phyloP scores from a whole-genome alignment of 2,888 invertebrate genomes.

The Drosophila emarginata region DNA sequence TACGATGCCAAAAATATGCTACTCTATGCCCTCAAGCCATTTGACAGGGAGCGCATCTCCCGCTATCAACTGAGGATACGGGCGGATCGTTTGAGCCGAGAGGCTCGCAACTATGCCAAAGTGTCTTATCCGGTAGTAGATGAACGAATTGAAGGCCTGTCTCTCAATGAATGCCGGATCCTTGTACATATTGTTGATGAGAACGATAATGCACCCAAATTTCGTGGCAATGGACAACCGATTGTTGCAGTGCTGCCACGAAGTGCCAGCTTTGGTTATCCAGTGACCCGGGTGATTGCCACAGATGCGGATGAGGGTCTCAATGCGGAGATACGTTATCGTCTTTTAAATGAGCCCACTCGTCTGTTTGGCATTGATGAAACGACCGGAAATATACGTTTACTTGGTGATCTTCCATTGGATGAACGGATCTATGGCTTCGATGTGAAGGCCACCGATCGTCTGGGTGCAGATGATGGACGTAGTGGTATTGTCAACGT shows the following conservation, averaged over 20 bases:
- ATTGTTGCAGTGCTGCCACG: slow-evolving; percentile 92
- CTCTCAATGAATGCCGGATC: slow-evolving; percentile 90
- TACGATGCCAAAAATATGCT: slow-evolving; percentile 91
- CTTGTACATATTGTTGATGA: slow-evolving; percentile 90
- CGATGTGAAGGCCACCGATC: slow-evolving; percentile 93
- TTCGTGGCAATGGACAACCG: slow-evolving; percentile 89
- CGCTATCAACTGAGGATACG: slow-evolving; percentile 84
- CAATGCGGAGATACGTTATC: slow-evolving; percentile 91
- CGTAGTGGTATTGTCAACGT: slow-evolving; percentile 92
- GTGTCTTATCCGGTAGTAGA: slow-evolving; percentile 90
- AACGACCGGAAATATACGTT: slow-evolving; percentile 88
- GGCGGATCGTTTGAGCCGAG: slow-evolving; percentile 83
- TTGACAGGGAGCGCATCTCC: slow-evolving; percentile 89
- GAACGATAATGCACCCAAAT: slow-evolving; percentile 92
- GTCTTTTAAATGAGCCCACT: slow-evolving; percentile 90
- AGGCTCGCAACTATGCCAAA: slow-evolving; percentile 87
- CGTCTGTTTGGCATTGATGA: slow-evolving; percentile 91
- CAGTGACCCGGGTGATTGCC: slow-evolving; percentile 90
- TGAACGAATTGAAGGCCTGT: slow-evolving; percentile 88
- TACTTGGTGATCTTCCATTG: slow-evolving; percentile 86
- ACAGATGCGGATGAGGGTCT: slow-evolving; percentile 89
- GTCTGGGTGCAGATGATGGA: slow-evolving; percentile 90
- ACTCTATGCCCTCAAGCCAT: slow-evolving; percentile 87
- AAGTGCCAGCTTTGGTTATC: slow-evolving; percentile 91
- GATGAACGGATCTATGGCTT: slow-evolving; percentile 92